Base-by-base conservation (phyloP, 2,113 vertebrate species). In the Epinephelus moara region DNA sequence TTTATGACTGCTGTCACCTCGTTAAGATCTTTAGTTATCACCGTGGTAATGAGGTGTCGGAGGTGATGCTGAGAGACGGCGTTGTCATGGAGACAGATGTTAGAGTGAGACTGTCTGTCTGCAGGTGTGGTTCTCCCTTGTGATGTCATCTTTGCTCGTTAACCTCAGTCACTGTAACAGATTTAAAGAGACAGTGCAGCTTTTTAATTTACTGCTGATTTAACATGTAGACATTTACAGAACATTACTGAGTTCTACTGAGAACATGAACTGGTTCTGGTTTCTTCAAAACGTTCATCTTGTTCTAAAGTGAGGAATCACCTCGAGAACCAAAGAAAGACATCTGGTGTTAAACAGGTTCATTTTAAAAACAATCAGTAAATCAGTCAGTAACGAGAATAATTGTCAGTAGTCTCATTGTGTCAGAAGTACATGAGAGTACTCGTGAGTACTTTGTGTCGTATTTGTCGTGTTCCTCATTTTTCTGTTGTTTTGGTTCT, bases 401-500 rank as follows among this genome's bases (percentile, higher is more conserved):
- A 42, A 42, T 10, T 42, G 40, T 10, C 40, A 42, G 40, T 42
- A 9, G 7, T 42, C 40, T 42, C 2, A 42, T 42, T 9, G 10
- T 42, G 6, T 42, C 10, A 45, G 42, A 10, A 45, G 42, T 45
- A 49, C 47, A 50, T 50, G 15, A 50, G 15, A 50, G 15, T 2
- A 18, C 49, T 6, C 4, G 49, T 52, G 42, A 15, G 72, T 37
- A 18, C 56, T 55, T 4, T 47, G 12, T 19, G 17, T 6, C n/a
- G 30, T 27, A 14, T 21, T 33, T 27, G 45, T 12, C 2, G 0
- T 11, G 27, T 47, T 75, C 52, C 23, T 70, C 23, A 6, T 19
- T 1, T n/a, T 74, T 77, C 64, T 82, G 45, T 52, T 74, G 55
- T 78, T 71, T 67, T 25, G 27, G 27, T 71, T 84, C 55, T 8